Conservation (phyloP, 2,113 vertebrate species). For the Rattus rattus region DNA sequence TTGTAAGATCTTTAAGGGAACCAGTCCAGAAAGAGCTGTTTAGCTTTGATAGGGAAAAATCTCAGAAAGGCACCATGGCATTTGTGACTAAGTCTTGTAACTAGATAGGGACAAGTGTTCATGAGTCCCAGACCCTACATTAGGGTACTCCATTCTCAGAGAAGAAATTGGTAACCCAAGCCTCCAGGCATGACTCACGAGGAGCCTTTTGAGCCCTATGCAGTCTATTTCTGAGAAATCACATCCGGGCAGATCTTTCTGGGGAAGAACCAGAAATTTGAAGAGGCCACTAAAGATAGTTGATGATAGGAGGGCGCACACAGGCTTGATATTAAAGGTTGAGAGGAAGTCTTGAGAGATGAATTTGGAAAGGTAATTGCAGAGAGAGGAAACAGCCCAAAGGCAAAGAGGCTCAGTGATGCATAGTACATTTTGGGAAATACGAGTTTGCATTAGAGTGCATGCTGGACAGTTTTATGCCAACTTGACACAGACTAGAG, state of each 20-base stretch:
- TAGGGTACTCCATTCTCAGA: background rate
- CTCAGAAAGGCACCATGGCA: background rate
- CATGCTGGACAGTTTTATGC: background rate
- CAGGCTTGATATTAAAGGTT: conserved; percentile 36
- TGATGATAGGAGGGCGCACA: background rate
- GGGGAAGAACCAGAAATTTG: background rate
- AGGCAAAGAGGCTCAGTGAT: background rate
- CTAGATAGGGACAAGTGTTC: background rate
- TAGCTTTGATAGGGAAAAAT: background rate
- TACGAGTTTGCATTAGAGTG: background rate
- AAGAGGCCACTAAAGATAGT: background rate
- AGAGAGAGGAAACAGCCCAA: background rate
- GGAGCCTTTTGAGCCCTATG: background rate
- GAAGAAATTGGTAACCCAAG: background rate
- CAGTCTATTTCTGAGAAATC: background rate
- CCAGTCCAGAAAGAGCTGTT: background rate
- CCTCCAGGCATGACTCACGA: background rate
- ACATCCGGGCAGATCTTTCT: background rate
- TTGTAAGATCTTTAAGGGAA: conserved; percentile 6
- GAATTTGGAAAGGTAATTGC: conserved; percentile 20
- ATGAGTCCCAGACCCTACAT: background rate
- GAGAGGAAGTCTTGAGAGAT: background rate
- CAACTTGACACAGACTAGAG: background rate
- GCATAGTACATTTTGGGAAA: background rate
- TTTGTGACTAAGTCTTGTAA: background rate